Evolutionary conservation across 2,113 vertebrate species (phyloP).

Genomic region (Boleophthalmus pectinirostris): DNA sequence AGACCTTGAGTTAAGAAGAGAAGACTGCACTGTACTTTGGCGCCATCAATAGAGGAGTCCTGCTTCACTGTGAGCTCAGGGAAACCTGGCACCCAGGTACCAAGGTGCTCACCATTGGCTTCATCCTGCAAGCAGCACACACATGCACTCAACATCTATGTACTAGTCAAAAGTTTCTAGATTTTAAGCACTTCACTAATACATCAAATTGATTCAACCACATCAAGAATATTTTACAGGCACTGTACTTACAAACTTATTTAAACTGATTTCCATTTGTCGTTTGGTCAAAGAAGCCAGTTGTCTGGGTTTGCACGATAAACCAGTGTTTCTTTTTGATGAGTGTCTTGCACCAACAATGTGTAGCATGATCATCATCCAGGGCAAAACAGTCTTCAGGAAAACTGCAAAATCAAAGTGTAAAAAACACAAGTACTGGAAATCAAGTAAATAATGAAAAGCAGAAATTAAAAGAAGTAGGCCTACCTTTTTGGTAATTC

Average conservation of each 20-base stretch:
- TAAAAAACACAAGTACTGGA: not conserved
- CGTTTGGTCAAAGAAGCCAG: conserved; percentile 13
- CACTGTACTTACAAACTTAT: conserved; percentile 47
- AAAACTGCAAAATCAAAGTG: conserved; percentile 30
- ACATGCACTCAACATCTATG: not conserved
- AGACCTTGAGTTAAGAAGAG: conserved; percentile 50
- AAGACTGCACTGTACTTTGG: conserved; percentile 48
- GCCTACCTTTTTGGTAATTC: not conserved
- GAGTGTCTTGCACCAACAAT: conserved; percentile 4
- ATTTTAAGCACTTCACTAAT: not conserved
- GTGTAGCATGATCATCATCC: conserved; percentile 30
- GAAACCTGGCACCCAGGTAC: conserved; percentile 34
- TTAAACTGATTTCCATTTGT: not conserved
- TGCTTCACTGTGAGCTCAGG: conserved; percentile 36
- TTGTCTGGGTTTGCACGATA: conserved; percentile 10
- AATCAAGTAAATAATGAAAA: not conserved
- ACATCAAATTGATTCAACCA: not conserved
- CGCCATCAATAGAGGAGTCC: accelerated
- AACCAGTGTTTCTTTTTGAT: not conserved
- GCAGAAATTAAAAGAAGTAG: not conserved
- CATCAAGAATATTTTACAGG: not conserved
- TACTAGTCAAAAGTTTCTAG: not conserved
- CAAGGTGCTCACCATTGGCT: conserved; percentile 32
- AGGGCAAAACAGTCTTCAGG: conserved; percentile 12
- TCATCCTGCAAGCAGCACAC: conserved; percentile 31